phyloP scores from a whole-genome alignment of 2,888 invertebrate genomes.

The Cryptocheilus praepositus region DNA sequence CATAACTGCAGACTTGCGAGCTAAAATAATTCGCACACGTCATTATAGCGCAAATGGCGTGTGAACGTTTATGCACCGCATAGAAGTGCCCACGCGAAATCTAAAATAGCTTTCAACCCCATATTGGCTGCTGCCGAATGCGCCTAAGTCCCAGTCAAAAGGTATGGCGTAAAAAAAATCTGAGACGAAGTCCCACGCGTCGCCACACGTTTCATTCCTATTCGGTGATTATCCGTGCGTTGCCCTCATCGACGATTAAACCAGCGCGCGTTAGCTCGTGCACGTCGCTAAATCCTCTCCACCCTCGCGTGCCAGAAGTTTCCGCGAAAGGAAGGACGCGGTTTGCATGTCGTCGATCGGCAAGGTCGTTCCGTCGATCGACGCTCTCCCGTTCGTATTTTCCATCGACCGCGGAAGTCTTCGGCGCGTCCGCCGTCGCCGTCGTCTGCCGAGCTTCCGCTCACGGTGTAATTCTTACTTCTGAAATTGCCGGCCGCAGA shows the following conservation, averaged over 20 bases:
- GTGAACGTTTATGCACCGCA: too few species aligned
- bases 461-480: constrained; percentile 60
- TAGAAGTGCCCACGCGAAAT: too few species aligned
- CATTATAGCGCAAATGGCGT: too few species aligned
- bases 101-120: too few species aligned
- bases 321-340: constrained; percentile 67
- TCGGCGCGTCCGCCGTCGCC: constrained; percentile 46
- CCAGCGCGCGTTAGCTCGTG: constrained; percentile 39
- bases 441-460: constrained; percentile 63
- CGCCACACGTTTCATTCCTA: constrained; percentile 26
- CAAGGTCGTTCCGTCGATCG: constrained; percentile 62
- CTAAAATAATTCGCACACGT: too few species aligned
- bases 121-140: too few species aligned
- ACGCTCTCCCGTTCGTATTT: constrained; percentile 25
- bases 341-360: constrained; percentile 63
- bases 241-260: constrained; percentile 47
- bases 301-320: constrained; percentile 56
- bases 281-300: constrained; percentile 44
- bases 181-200: too few species aligned
- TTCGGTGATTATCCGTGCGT: constrained; percentile 48
- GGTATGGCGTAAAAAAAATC: too few species aligned
- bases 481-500: constrained; percentile 23
- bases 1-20: too few species aligned
- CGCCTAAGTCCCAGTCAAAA: too few species aligned
- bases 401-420: constrained; percentile 56